Percentiles rank a stretch among this genome's conserved stretches.
Evolutionary conservation across 2,797 vertebrate genomes (phyloP).

Genomic region (Sarcophilus harrisii): DNA sequence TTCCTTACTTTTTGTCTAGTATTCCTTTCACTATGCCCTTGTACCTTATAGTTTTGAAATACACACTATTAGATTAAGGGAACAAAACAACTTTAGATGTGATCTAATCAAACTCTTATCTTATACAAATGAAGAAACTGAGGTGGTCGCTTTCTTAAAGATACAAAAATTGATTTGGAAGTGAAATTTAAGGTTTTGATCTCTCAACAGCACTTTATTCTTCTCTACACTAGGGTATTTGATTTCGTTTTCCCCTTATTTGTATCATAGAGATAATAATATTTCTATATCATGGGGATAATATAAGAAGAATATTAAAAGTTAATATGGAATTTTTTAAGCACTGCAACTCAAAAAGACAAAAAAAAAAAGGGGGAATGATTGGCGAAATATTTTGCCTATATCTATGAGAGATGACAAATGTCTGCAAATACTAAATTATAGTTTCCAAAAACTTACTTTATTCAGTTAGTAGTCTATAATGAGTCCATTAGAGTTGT

Average conservation of each 20-base stretch:
- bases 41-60: background rate
- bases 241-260: background rate
- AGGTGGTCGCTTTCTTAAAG: background rate
- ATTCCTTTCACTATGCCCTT: background rate
- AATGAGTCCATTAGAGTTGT: constrained; percentile 29
- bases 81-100: background rate
- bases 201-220: background rate
- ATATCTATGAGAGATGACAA: constrained; percentile 34
- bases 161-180: background rate
- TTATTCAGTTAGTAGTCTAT: constrained; percentile 34
- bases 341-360: background rate
- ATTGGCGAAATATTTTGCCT: background rate
- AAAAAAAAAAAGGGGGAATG: constrained; percentile 21
- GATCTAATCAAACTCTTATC: background rate
- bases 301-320: background rate
- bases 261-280: background rate
- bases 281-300: background rate
- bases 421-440: constrained; percentile 51
- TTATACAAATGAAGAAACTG: too few species aligned
- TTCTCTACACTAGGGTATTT: background rate
- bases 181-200: background rate
- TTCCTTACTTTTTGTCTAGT: background rate
- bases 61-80: background rate
- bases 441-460: constrained; percentile 2
- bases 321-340: background rate